Conservation (phyloP, 1,140 invertebrate species). For the Drosophila pectinifera region DNA sequence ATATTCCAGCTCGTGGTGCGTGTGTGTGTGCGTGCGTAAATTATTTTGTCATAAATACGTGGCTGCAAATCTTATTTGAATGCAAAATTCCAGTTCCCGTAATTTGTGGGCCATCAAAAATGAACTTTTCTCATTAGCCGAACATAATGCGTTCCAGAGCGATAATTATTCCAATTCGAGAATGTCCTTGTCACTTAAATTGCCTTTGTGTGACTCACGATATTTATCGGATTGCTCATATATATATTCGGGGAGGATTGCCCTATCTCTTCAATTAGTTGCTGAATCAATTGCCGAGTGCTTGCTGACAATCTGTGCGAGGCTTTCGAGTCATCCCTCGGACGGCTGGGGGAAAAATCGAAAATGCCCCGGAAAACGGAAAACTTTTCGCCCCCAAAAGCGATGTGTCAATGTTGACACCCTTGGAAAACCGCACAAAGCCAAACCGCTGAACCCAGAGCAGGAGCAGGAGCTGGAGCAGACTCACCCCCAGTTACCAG, state of each 20-base stretch:
- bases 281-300: conserved; percentile 45
- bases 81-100: conserved; percentile 2
- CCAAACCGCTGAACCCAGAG: conserved; percentile 55
- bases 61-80: conserved; percentile 31
- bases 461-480: not conserved
- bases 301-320: conserved; percentile 37
- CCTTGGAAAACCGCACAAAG: conserved; percentile 67
- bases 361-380: conserved; percentile 23
- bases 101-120: conserved; percentile 71
- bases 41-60: conserved; percentile 76
- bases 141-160: conserved; percentile 76
- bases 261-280: conserved; percentile 51
- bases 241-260: conserved; percentile 35
- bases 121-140: conserved; percentile 81
- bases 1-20: conserved; percentile 53
- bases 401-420: conserved; percentile 80
- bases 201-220: conserved; percentile 19
- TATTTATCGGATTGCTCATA: conserved; percentile 43
- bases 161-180: conserved; percentile 65
- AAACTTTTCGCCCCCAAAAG: conserved; percentile 40
- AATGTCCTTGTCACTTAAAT: conserved; percentile 35
- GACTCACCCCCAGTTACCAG: conserved; percentile 32
- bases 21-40: conserved; percentile 54
- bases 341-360: conserved; percentile 18
- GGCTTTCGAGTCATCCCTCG: conserved; percentile 16